These are phyloP conservation scores for Prionailurus bengalensis DNA, from an alignment of 2,113 vertebrate species.

Conservation along the genomic window DNA sequence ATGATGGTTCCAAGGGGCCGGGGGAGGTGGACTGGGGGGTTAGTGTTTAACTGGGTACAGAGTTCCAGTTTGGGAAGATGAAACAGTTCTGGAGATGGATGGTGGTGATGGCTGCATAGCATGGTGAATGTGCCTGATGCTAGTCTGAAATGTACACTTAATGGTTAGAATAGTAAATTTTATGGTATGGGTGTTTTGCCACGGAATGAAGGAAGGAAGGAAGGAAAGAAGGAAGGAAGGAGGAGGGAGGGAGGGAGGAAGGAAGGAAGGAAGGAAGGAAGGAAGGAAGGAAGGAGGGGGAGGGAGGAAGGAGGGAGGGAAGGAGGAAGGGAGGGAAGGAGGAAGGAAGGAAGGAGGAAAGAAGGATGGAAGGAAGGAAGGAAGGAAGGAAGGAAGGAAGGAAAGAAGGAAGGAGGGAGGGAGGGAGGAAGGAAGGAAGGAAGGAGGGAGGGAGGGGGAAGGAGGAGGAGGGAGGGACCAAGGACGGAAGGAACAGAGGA, in stretches of 20 bases:
- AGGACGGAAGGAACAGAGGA: neutral
- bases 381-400: too few relatives aligned
- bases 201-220: neutral
- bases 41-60: neutral
- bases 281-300: accelerated
- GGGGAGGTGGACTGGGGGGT: neutral
- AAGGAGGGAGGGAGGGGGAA: too few relatives aligned
- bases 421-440: neutral
- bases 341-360: accelerated
- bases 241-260: neutral
- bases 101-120: neutral
- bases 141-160: neutral
- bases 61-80: neutral
- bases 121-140: neutral
- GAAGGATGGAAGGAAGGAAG: accelerated
- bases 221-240: too few relatives aligned
- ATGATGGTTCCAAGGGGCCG: too few relatives aligned
- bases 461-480: accelerated
- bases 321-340: accelerated
- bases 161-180: neutral
- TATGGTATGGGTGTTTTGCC: neutral
- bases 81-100: neutral
- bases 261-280: too few relatives aligned
- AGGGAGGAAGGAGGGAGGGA: accelerated
- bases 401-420: too few relatives aligned